phyloP scores from a whole-genome alignment of 2,888 invertebrate genomes.

The Linyphia triangularis region DNA sequence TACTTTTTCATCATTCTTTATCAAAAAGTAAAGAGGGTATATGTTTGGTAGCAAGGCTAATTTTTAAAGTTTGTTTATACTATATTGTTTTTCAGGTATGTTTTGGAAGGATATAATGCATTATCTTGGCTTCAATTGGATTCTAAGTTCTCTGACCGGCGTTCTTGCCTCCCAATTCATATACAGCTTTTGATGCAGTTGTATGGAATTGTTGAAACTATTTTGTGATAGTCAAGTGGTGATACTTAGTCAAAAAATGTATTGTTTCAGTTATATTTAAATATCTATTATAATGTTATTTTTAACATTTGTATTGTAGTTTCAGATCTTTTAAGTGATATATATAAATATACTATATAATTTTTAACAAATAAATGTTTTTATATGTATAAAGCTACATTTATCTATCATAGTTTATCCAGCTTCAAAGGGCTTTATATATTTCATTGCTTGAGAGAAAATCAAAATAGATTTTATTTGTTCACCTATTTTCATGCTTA shows the following conservation, averaged over 20 bases:
- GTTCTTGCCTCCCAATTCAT: slow-evolving; percentile 98
- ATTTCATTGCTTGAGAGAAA: slow-evolving; percentile 31
- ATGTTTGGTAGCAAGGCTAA: too few relatives aligned
- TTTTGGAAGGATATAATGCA: slow-evolving; percentile 98
- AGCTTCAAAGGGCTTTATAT: slow-evolving; percentile 1
- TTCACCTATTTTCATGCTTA: slow-evolving; percentile 17
- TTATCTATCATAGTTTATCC: slow-evolving; percentile 11
- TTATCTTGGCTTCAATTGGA: slow-evolving; percentile 98
- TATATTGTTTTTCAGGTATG: slow-evolving; percentile 94
- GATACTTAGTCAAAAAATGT: slow-evolving; percentile 58
- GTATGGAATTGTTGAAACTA: slow-evolving; percentile 95
- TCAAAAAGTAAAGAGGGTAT: too few relatives aligned
- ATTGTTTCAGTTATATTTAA: slow-evolving; percentile 38
- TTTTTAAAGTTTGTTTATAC: too few relatives aligned
- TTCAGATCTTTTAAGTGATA: slow-evolving; percentile 43
- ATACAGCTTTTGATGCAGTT: slow-evolving; percentile 98
- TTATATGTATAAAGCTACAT: slow-evolving; percentile 37
- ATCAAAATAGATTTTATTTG: slow-evolving; percentile 38
- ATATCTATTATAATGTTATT: slow-evolving; percentile 52
- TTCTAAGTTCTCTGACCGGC: slow-evolving; percentile 94
- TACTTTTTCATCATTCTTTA: too few relatives aligned
- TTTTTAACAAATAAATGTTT: slow-evolving; percentile 45
- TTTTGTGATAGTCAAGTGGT: slow-evolving; percentile 83
- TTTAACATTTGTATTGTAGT: slow-evolving; percentile 48
- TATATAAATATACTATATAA: slow-evolving; percentile 10